Base-by-base conservation (phyloP, 37 sponge, comb jelly and placozoan genomes). In the Amphimedon queenslandica region DNA sequence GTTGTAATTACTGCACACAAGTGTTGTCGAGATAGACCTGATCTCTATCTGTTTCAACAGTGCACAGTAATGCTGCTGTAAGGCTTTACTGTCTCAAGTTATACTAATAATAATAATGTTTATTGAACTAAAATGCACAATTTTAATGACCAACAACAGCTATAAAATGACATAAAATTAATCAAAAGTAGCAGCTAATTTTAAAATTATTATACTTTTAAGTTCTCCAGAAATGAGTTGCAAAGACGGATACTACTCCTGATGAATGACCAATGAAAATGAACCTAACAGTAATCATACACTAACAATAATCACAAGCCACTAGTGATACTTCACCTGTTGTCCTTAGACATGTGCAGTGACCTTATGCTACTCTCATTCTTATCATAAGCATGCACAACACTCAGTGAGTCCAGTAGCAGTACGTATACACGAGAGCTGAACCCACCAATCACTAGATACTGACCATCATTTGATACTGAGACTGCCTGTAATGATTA, bases 371-470 rank as follows among this genome's bases (percentile, higher is more conserved):
- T 87, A 58, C 84, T 82, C 30, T 29, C 38, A 41, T 73, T 77
- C 4, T 74, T 40, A 5, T 70, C 71, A 39, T 83, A 73, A 2
- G 28, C 24, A 58, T 82, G 70, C n/a, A 39, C 60, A 24, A 77
- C 57, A 30, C 74, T 41, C 27, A 91, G 65, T 32, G 82, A 73
- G 58, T 82, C 74, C 1, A 58, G 16, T 8, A 34, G 35, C 36
- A 79, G 72, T 6, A 91, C 80, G 37, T 55, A 36, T 4, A 87
- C 75, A 23, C 31, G 65, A 40, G 75, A 66, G 57, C 84, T 84
- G 69, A 91, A 78, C 13, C 92, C 89, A 51, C 92, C 92, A 63
- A 67, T 68, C 1, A 87, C 72, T 25, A 91, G 27, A 42, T 74
- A 77, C 16, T 64, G 28, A 16, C 92, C 92, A 72, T 87, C 83